Evolutionary conservation across 2,888 invertebrate species (phyloP).

Genomic region (Exocentrus adspersus): DNA sequence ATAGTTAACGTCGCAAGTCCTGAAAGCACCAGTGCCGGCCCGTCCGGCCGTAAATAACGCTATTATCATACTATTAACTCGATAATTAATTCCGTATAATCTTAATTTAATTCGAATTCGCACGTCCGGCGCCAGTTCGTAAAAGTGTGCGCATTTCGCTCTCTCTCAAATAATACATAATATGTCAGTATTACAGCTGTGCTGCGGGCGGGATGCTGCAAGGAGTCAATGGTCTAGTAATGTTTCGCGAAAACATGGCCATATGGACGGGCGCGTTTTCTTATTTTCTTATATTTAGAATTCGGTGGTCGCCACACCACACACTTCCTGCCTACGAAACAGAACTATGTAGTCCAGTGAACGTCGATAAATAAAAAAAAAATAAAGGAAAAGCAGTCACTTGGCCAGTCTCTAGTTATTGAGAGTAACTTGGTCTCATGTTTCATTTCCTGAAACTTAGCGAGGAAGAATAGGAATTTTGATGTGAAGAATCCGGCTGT

Average conservation of each 20-base stretch:
- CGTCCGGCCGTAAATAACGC: constrained; percentile 49
- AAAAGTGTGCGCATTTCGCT: constrained; percentile 43
- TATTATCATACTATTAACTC: constrained; percentile 52
- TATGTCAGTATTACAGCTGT: constrained; percentile 55
- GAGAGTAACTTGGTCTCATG: no score
- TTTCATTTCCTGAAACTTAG: no score
- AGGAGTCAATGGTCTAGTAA: constrained; percentile 56
- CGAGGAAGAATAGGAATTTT: no score
- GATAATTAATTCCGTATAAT: constrained; percentile 54
- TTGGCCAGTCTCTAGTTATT: no score
- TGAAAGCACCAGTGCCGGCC: constrained; percentile 30
- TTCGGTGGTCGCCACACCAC: constrained; percentile 15
- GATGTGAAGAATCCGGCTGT: no score
- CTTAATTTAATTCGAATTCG: constrained; percentile 55
- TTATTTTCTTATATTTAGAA: constrained; percentile 25
- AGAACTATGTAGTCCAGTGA: no score
- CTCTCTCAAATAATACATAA: no score
- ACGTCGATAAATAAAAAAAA: not conserved
- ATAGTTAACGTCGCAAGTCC: constrained; percentile 28
- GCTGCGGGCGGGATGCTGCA: constrained; percentile 49
- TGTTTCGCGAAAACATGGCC: constrained; percentile 41
- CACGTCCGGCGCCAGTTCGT: constrained; percentile 54
- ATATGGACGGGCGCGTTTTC: constrained; percentile 1
- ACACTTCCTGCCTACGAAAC: constrained; percentile 8
- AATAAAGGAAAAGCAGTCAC: no score